Evolutionary conservation across 1,140 invertebrate species (phyloP).

Genomic region (Ctenoplectra terminalis): DNA sequence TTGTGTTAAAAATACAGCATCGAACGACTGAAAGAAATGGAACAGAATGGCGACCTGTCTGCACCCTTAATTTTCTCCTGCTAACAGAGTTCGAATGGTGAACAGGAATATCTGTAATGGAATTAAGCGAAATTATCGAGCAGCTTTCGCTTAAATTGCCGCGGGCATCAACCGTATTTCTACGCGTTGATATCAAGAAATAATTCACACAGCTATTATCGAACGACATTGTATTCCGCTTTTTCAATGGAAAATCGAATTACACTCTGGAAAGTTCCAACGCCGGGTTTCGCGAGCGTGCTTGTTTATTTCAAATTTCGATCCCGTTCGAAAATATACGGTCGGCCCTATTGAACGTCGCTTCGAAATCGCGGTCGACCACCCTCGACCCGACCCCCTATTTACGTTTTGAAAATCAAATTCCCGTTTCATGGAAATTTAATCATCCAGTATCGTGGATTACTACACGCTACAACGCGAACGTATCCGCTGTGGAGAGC

Average conservation of each 20-base stretch:
- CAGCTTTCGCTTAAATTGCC: not conserved
- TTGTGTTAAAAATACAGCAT: no score
- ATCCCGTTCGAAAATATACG: constrained; percentile 13
- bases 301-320: constrained; percentile 62
- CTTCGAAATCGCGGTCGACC: not conserved
- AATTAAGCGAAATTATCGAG: constrained; percentile 13
- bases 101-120: not conserved
- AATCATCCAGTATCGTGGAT: constrained; percentile 7
- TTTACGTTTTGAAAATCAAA: constrained; percentile 31
- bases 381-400: not conserved
- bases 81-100: not conserved
- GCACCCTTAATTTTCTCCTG: not conserved
- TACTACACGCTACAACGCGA: not conserved
- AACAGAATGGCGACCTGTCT: not conserved
- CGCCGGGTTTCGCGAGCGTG: not conserved
- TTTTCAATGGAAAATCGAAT: constrained; percentile 55
- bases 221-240: constrained; percentile 30
- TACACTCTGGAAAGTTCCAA: constrained; percentile 19
- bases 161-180: not conserved
- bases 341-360: not conserved
- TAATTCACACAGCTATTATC: constrained; percentile 60
- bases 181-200: constrained; percentile 32
- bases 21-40: not conserved
- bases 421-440: constrained; percentile 35
- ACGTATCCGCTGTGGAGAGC: not conserved